phyloP scores from a whole-genome alignment of 2,797 vertebrate species.

The Xiphophorus birchmanni region DNA sequence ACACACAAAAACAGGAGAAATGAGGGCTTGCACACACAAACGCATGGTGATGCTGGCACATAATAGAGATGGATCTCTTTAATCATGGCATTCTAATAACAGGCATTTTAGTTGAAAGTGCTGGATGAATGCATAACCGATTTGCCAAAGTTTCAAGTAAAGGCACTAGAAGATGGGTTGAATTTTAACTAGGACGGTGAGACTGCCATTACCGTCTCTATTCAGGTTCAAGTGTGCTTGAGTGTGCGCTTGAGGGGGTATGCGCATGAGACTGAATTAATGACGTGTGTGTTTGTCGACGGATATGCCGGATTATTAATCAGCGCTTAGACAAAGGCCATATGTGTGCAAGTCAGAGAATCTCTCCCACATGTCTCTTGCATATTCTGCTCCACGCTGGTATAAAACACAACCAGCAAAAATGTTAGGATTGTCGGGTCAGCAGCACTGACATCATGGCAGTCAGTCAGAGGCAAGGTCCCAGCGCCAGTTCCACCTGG shows the following conservation, averaged over 20 bases:
- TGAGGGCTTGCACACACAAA: constrained; percentile 26
- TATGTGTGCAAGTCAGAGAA: constrained; percentile 63
- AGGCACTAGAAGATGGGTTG: constrained; percentile 67
- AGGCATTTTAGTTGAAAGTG: constrained; percentile 33
- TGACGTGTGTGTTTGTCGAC: constrained; percentile 49
- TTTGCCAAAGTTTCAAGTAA: constrained; percentile 39
- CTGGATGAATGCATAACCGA: constrained; percentile 53
- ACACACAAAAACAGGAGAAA: constrained; percentile 25
- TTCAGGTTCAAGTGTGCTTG: constrained; percentile 42
- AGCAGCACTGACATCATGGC: constrained; percentile 78
- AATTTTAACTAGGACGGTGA: constrained; percentile 71
- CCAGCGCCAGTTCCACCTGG: constrained; percentile 59
- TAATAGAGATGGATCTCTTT: constrained; percentile 34
- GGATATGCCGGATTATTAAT: constrained; percentile 73
- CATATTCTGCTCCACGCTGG: constrained; percentile 43
- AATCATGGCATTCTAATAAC: constrained; percentile 38
- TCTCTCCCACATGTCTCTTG: constrained; percentile 58
- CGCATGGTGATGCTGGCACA: constrained; percentile 24
- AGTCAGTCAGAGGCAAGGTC: constrained; percentile 59
- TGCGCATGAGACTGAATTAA: constrained; percentile 71
- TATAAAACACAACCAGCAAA: constrained; percentile 66
- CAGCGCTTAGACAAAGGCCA: constrained; percentile 73
- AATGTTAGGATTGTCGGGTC: constrained; percentile 77
- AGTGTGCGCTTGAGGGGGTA: constrained; percentile 63
- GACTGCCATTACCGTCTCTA: constrained; percentile 56